Base-by-base conservation (phyloP, 2,888 invertebrate species). In the Noctua janthe region DNA sequence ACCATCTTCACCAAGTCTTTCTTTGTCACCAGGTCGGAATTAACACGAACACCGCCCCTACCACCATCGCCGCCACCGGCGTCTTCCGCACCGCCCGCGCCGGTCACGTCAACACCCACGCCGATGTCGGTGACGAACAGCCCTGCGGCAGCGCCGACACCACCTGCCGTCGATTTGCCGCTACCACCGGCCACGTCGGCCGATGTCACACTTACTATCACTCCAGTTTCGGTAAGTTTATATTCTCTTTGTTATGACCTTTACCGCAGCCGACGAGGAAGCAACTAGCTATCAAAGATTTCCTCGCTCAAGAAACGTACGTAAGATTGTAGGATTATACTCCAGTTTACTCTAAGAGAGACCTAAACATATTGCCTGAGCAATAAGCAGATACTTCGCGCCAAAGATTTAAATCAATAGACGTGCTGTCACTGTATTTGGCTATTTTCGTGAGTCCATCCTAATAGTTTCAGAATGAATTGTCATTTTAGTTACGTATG, bases 1-100 rank as follows among this genome's bases (percentile, higher is more conserved):
- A 39, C 8, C 10, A 39, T 54, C 35, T 39, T 71, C 49, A 72
- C 20, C 20, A 23, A 0, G 6, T n/a, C 64, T 23, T 75, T 51
- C 29, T 81, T 81, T 54, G 66, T 23, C 82, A 73, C 5, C 92
- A 97, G 96, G 84, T 84, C 94, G 91, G 96, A 96, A 81, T 76
- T 95, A 76, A 93, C 91, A 47, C 91, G 94, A 82, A 95, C 96
- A 49, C 96, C 96, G 56, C 96, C 96, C 0, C 83, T 96, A n/a
- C 95, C 96, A 2, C 95, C 95, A 23, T 96, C 96, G 0, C 96
- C 96, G 13, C 96, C 96, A 15, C 96, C 95, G 6, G 95, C 93
- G 85, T 94, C 95, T 20, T 95, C 95, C 0, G 96, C 96, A 78
- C 95, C 95, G 10, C 91, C 92, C 20, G 92, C 92, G 70, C 92